Evolutionary conservation across 1,140 invertebrate species (phyloP), one percentile per base, ranked within the genome.

Genomic region (Drosophila cardini): DNA sequence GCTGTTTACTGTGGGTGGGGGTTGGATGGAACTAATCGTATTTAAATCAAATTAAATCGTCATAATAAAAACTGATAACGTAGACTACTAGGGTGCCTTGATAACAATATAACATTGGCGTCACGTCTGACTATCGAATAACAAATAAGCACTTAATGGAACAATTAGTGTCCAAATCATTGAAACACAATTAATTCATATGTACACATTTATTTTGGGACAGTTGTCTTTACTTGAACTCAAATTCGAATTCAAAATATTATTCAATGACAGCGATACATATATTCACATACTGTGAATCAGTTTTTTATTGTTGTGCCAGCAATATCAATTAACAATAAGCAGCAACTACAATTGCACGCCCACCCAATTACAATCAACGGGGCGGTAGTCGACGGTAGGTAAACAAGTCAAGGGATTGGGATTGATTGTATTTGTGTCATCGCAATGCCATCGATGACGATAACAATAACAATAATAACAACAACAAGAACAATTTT

Each of bases 241-340:
- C 21, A 26, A 26, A 26, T 26, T 26, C 21, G 21, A 26, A 26
- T 26, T 26, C 21, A 26, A n/a, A n/a, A n/a, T n/a, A n/a, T n/a
- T 42, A 45, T 76, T 86, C 82, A 86, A 81, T 78, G 78, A 78
- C 67, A 11, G 21, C 16, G 60, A 40, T 71, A 70, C 80, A 62
- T 77, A 70, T 84, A 62, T 77, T 80, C 70, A 70, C 67, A 63
- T 68, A 63, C 57, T 72, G 60, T 67, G 70, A 78, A 69, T 80
- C 43, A 56, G 36, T 70, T 63, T 70, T 26, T 26, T 26, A 26
- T 26, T 26, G 50, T 70, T 70, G 53, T 70, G 52, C 48, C 65
- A 62, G 52, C 67, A 82, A 82, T 85, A 86, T 67, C 78, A 86
- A 85, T 86, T 86, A 78, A 81, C 78, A 58, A 61, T 26, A 26